Evolutionary conservation across 2,113 vertebrate genomes (phyloP).

Genomic region (Aleadryas rufinucha): DNA sequence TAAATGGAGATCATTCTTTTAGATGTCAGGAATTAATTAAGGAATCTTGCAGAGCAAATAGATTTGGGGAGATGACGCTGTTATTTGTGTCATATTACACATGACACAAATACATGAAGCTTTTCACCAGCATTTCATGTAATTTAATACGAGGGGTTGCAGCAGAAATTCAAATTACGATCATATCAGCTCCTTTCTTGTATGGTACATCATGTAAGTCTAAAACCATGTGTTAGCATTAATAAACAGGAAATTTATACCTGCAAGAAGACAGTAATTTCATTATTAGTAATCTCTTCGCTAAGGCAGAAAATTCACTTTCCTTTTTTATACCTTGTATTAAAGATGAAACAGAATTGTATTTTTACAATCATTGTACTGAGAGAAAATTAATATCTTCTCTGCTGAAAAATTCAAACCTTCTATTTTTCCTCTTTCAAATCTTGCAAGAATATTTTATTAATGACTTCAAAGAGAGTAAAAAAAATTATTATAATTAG

Average conservation of each 20-base stretch:
- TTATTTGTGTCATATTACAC: neutral
- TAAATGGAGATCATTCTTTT: neutral
- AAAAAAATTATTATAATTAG: neutral
- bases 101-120: neutral
- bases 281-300: constrained; percentile 8
- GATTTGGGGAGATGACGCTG: neutral
- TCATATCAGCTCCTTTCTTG: neutral
- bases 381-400: neutral
- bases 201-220: neutral
- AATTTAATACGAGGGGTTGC: neutral
- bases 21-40: neutral
- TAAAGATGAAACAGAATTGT: constrained; percentile 51
- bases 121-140: neutral
- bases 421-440: constrained; percentile 2
- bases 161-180: constrained; percentile 1
- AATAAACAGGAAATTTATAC: constrained; percentile 32
- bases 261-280: constrained; percentile 8
- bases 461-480: neutral
- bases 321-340: neutral
- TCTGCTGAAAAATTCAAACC: neutral
- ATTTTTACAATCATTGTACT: constrained; percentile 38
- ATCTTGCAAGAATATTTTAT: neutral
- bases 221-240: neutral
- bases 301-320: constrained; percentile 7
- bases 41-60: neutral